Evolutionary conservation across 2,113 vertebrate species (phyloP).

Genomic region (Brachyhypopomus gauderio): DNA sequence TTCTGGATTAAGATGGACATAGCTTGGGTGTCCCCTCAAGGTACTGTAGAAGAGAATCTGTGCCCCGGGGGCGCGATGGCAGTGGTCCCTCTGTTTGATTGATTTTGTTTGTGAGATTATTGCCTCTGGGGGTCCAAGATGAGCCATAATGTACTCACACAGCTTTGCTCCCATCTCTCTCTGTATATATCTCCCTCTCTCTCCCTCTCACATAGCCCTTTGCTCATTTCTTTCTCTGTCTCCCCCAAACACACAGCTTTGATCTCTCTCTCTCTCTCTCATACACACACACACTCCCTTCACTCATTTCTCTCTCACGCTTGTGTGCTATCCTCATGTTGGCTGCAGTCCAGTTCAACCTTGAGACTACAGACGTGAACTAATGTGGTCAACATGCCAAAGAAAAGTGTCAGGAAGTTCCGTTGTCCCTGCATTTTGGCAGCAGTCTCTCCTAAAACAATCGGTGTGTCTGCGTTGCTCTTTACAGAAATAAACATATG

Average conservation of each 20-base stretch:
- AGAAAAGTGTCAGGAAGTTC: background rate
- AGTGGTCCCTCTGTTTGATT: constrained; percentile 31
- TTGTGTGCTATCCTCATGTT: no score
- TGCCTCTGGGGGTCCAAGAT: constrained; percentile 21
- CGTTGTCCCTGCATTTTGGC: constrained; percentile 27
- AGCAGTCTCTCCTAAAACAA: background rate
- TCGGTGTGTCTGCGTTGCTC: background rate
- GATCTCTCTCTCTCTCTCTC: no score
- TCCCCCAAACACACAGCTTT: background rate
- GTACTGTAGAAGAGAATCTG: constrained; percentile 17
- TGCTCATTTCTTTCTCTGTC: no score
- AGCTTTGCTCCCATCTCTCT: background rate
- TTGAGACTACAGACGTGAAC: background rate
- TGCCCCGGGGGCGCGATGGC: constrained; percentile 25
- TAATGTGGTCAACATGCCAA: background rate
- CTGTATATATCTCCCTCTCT: background rate
- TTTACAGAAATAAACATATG: no score
- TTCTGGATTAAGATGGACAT: constrained; percentile 13
- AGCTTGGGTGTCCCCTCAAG: constrained; percentile 15
- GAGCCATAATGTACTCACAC: constrained; percentile 27
- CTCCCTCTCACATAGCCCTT: no score
- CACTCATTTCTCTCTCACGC: background rate
- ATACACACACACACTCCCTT: no score
- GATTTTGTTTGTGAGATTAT: constrained; percentile 42
- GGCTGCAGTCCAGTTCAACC: constrained; percentile 16